A percentile compares a stretch with the other conserved stretches of the same genome.
phyloP scores from a whole-genome alignment of 2,113 vertebrate species.

The Sebastes fasciatus region DNA sequence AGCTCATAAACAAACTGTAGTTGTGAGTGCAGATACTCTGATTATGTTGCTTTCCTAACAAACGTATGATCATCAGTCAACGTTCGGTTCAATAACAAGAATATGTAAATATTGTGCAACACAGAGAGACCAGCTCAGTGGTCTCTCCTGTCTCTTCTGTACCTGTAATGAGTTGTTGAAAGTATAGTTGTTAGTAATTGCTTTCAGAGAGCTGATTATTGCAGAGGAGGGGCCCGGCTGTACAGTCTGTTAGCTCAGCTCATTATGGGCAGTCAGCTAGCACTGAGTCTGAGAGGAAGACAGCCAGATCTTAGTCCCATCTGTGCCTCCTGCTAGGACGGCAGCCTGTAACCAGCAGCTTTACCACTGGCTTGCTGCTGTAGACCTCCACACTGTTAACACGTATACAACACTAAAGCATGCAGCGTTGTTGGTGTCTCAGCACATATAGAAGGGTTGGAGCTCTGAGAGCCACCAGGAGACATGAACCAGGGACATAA shows the following conservation, averaged over 20 bases:
- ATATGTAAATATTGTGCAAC: neutral
- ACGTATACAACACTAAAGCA: constrained; percentile 10
- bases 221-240: constrained; percentile 70
- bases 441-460: neutral
- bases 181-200: constrained; percentile 57
- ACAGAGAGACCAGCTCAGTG: neutral
- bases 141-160: constrained; percentile 9
- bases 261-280: constrained; percentile 68
- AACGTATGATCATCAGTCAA: too few species aligned
- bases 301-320: constrained; percentile 65
- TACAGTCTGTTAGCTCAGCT: constrained; percentile 67
- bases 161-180: constrained; percentile 48
- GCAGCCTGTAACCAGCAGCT: constrained; percentile 34
- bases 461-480: neutral
- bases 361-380: constrained; percentile 21
- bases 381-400: constrained; percentile 37
- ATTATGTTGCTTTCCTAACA: neutral
- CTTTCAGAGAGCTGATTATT: constrained; percentile 64
- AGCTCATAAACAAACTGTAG: constrained; percentile 16
- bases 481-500: neutral
- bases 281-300: constrained; percentile 59
- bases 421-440: neutral
- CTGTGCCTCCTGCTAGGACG: constrained; percentile 58
- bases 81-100: neutral
- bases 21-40: neutral